Base-by-base conservation (phyloP, 2,113 vertebrate genomes). In the Pundamilia nyererei region DNA sequence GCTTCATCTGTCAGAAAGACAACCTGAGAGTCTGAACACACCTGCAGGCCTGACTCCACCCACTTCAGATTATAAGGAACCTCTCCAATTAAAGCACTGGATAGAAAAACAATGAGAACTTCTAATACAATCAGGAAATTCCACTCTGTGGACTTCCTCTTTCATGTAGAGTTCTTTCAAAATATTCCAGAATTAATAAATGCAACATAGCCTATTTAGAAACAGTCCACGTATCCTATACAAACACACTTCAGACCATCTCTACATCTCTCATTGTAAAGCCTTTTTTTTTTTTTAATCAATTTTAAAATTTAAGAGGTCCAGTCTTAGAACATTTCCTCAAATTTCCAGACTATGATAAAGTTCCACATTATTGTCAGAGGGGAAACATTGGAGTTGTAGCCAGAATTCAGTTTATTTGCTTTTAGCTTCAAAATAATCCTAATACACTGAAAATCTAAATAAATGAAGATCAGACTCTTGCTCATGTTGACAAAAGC, bases 1-100 rank as follows among this genome's bases (percentile, higher is more conserved):
- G 24, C 33, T 93, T 11, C 79, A 42, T 93, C 83, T 93, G 92
- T 51, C 92, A 93, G 87, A 85, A 3, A n/a, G 87, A 83, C 85
- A 79, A 40, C 77, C 9, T 6, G 75, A 79, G 4, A 79, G 14
- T 10, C n/a, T 80, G 51, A 80, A 19, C 14, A 40, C 80, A 62
- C 7, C 40, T 47, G 80, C 13, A 21, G 13, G 21, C 1, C 6
- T 11, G 51, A 14, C 31, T 0, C 75, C 0, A 0, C 75, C 77
- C 77, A 24, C 19, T 42, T 1, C 12, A 70, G 2, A 70, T 0
- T 42, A 40, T 0, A 40, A 68, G n/a, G 33, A 21, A 3, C 2
- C 14, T 60, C 24, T 58, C 49, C 49, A 53, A 53, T 53, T 53
- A 53, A 31, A 58, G 55, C 55, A 58, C 55, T 58, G 55, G 55